A percentile compares a stretch with the other conserved stretches of the same genome.
Evolutionary conservation across 23 tunicate species (phyloP).

Genomic region (Clavelina lepadiformis): DNA sequence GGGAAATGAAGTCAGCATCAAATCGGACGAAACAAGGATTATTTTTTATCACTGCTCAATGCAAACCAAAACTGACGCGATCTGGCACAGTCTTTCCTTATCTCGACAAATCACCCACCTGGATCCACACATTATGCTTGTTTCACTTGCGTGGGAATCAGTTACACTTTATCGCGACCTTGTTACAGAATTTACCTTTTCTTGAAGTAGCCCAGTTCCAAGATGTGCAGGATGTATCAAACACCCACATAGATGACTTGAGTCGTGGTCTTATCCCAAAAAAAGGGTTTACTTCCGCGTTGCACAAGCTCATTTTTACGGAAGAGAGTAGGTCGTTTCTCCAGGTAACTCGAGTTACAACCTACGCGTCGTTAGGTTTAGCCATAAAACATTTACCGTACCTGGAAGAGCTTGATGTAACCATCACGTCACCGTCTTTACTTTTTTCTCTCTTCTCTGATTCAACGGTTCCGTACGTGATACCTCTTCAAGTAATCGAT

Average conservation of each 20-base stretch:
- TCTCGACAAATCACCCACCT: slow-evolving; percentile 1
- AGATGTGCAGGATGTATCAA: slow-evolving; percentile 8
- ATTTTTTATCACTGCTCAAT: slow-evolving; percentile 24
- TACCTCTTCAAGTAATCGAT: slow-evolving; percentile 31
- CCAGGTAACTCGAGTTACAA: slow-evolving; percentile 19
- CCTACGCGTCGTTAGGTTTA: slow-evolving; percentile 18
- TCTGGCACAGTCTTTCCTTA: slow-evolving; percentile 50
- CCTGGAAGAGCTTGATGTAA: slow-evolving; percentile 35
- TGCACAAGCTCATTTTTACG: slow-evolving; percentile 38
- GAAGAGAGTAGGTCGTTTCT: slow-evolving; percentile 14
- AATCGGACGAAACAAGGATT: slow-evolving; percentile 38
- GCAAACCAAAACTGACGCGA: slow-evolving; percentile 40
- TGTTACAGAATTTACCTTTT: slow-evolving; percentile 40
- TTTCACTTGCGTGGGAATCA: slow-evolving; percentile 11
- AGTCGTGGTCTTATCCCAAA: slow-evolving; percentile 23
- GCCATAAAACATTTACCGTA: slow-evolving; percentile 19
- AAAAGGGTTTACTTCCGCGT: background rate
- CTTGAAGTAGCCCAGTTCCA: slow-evolving; percentile 28
- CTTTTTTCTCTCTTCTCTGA: slow-evolving; percentile 26
- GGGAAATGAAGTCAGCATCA: slow-evolving; percentile 5
- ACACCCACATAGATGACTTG: slow-evolving; percentile 13
- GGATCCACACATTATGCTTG: slow-evolving; percentile 34
- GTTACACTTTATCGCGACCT: slow-evolving; percentile 23
- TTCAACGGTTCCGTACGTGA: background rate
- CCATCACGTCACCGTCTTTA: slow-evolving; percentile 1